These are phyloP conservation scores for Lithophane ornitopus DNA, from an alignment of 2,888 invertebrate species.

Conservation along the genomic window DNA sequence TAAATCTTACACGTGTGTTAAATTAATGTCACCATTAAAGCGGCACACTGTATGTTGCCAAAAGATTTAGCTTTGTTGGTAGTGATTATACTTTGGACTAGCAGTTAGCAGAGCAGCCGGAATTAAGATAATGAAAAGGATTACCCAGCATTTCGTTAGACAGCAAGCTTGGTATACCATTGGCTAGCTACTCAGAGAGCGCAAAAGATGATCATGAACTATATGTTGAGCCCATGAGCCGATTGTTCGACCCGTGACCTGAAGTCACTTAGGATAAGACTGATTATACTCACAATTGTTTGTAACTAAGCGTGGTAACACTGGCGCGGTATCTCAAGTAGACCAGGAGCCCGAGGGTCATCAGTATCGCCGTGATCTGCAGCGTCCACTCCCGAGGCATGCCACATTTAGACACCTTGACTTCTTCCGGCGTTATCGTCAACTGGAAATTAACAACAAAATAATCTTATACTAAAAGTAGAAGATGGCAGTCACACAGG, in stretches of 20 bases:
- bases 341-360: constrained; percentile 86
- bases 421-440: constrained; percentile 93
- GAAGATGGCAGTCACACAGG: background rate
- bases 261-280: background rate
- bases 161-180: background rate
- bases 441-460: constrained; percentile 89
- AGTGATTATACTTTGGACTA: too few relatives aligned
- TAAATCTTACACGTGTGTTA: too few relatives aligned
- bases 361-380: constrained; percentile 90
- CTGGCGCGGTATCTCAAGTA: constrained; percentile 76
- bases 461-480: background rate
- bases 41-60: too few relatives aligned
- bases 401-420: constrained; percentile 94
- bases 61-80: too few relatives aligned
- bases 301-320: constrained; percentile 72
- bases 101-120: too few relatives aligned
- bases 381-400: constrained; percentile 95
- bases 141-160: background rate
- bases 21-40: too few relatives aligned
- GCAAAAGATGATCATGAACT: background rate
- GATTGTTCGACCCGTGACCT: background rate
- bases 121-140: background rate
- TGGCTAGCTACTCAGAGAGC: background rate
- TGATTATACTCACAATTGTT: constrained; percentile 78
- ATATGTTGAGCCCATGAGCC: background rate